phyloP scores from a whole-genome alignment of 2,797 vertebrate genomes.

The Platyrinchus mystaceus region DNA sequence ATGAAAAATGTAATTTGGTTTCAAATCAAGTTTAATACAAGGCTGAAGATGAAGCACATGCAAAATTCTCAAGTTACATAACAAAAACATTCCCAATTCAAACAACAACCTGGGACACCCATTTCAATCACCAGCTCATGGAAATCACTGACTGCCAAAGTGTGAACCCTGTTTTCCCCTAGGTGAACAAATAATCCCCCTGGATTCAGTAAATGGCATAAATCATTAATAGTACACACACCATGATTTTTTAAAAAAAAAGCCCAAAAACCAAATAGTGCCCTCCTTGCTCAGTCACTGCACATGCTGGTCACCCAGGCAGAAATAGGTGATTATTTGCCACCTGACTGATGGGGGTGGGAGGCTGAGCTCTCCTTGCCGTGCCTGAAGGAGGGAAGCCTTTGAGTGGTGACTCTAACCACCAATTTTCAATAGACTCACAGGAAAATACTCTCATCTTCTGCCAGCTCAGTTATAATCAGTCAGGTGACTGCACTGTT shows the following conservation, averaged over 20 bases:
- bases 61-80: not conserved
- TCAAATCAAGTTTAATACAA: not conserved
- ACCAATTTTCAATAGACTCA: not conserved
- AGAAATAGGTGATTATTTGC: not conserved
- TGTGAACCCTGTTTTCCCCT: not conserved
- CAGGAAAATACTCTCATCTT: not conserved
- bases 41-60: not conserved
- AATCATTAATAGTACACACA: not conserved
- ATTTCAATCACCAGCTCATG: not conserved
- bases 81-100: not conserved
- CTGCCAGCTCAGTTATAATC: not conserved
- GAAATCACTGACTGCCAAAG: not conserved
- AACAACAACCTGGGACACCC: not conserved
- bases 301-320: not conserved
- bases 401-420: not conserved
- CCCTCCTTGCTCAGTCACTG: not conserved
- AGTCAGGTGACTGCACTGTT: not conserved
- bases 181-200: not conserved
- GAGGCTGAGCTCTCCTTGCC: not conserved
- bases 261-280: accelerated
- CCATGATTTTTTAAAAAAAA: not conserved
- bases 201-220: not conserved
- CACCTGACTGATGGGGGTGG: not conserved
- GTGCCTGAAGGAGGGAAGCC: not conserved
- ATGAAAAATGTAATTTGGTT: not conserved